Evolutionary conservation across 2,113 vertebrate genomes (phyloP), one percentile per base, ranked within the genome.

Genomic region (Buteo buteo): DNA sequence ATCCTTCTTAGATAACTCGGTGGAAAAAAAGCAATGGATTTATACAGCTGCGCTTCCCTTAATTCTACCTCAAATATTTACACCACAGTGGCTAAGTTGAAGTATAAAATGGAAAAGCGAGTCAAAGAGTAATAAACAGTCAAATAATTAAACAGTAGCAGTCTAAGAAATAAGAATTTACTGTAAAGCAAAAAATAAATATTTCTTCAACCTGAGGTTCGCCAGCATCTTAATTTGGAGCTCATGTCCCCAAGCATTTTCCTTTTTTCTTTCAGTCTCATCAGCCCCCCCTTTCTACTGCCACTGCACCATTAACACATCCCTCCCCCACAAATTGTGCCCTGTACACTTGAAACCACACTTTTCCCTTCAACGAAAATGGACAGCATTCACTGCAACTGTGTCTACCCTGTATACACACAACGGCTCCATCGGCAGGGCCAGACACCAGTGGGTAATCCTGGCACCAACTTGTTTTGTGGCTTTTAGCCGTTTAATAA

Each of bases 11-110:
- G 96, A 96, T 94, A 97, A 91, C 90, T 73, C 8, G 36, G 36
- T 49, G 59, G 49, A 11, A 69, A 90, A 93, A 87, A 50, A 45
- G 78, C 87, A 90, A 96, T 67, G 80, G 88, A 96, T 95, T 97
- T 95, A 92, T 88, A 94, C 88, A 97, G 93, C 90, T 93, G 92
- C 0, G 45, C 82, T 94, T 94, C 93, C 67, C 93, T 77, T 95
- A 96, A 96, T 92, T 95, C 95, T 57, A 94, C 85, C 93, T 96
- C 93, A 97, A 96, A 96, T 97, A 97, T 97, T 97, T 97, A 97
- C 86, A 90, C 86, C 95, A 82, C 42, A 0, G 20, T 82, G 86
- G 92, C 71, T 84, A 86, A 88, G 89, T 3, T 36, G 10, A 94
- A 83, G 64, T 16, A 95, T 91, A 95, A 97, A 94, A 95, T 82